Evolutionary conservation across 1,140 invertebrate species (phyloP).

Genomic region (Lepidurus arcticus): DNA sequence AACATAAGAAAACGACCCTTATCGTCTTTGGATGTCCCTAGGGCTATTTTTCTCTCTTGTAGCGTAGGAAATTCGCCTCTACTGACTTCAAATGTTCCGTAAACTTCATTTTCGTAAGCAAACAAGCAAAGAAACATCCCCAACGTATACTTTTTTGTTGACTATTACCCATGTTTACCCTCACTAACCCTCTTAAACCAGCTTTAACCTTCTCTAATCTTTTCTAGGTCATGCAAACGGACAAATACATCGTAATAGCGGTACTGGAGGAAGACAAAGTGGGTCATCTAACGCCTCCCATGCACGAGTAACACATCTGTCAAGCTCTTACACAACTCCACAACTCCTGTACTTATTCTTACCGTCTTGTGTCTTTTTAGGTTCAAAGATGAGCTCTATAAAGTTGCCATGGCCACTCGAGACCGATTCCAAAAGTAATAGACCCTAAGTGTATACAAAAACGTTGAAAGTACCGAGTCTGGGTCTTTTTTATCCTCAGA

Average conservation of each 20-base stretch:
- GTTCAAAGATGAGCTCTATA: constrained; percentile 78
- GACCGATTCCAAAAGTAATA: constrained; percentile 68
- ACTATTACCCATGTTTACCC: no score
- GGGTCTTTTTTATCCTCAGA: constrained; percentile 40
- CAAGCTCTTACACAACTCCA: background rate
- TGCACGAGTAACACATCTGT: constrained; percentile 54
- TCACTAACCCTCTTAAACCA: background rate
- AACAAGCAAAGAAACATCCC: no score
- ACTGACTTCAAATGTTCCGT: no score
- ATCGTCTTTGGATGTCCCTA: no score
- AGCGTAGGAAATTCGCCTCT: no score
- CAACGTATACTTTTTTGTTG: no score
- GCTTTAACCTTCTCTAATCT: background rate
- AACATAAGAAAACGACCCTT: no score
- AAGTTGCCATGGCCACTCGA: constrained; percentile 67
- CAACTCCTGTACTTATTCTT: background rate
- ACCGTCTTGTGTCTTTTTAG: constrained; percentile 38
- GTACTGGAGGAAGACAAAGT: constrained; percentile 83
- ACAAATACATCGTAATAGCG: constrained; percentile 77
- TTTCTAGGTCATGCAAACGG: constrained; percentile 57
- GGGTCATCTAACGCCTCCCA: constrained; percentile 69
- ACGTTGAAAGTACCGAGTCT: background rate
- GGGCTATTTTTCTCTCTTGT: no score
- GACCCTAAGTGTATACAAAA: background rate
- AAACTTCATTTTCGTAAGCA: no score